Percentiles rank a stretch among this genome's conserved stretches.
Evolutionary conservation across 2,797 vertebrate species (phyloP).

Genomic region (Aphelocoma californica): DNA sequence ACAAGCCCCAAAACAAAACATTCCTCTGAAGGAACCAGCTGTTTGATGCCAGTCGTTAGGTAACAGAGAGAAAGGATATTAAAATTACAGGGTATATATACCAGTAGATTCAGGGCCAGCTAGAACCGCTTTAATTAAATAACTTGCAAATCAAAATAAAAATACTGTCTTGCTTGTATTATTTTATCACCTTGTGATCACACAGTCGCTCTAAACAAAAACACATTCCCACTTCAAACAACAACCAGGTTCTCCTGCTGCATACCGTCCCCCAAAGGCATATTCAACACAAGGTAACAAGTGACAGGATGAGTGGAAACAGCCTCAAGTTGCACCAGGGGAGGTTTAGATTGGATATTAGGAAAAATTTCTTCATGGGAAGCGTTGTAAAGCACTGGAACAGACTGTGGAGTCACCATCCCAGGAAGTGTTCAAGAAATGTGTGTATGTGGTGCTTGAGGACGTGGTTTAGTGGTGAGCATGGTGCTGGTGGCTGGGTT

Average conservation of each 20-base stretch:
- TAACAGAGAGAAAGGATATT: neutral
- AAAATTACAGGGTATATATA: neutral
- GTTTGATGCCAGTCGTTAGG: neutral
- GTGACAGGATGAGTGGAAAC: neutral
- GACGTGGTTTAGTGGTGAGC: neutral
- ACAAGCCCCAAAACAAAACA: neutral
- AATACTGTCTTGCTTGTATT: neutral
- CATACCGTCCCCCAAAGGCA: neutral
- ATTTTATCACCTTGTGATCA: neutral
- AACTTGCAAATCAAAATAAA: neutral
- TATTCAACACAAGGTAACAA: neutral
- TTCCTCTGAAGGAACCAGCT: neutral
- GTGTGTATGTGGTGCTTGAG: neutral
- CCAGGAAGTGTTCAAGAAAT: neutral
- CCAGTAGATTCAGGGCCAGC: neutral
- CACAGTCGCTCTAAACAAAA: neutral
- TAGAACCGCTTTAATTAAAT: neutral
- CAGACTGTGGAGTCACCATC: neutral
- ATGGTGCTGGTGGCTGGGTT: neutral
- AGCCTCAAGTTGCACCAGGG: neutral
- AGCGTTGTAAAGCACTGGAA: neutral
- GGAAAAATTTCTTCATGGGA: neutral
- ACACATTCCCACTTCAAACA: neutral
- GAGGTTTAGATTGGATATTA: neutral
- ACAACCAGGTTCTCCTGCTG: accelerated